These are phyloP conservation scores for Alviniconcha strummeri DNA, from an alignment of 2,888 invertebrate genomes.

Conservation along the genomic window DNA sequence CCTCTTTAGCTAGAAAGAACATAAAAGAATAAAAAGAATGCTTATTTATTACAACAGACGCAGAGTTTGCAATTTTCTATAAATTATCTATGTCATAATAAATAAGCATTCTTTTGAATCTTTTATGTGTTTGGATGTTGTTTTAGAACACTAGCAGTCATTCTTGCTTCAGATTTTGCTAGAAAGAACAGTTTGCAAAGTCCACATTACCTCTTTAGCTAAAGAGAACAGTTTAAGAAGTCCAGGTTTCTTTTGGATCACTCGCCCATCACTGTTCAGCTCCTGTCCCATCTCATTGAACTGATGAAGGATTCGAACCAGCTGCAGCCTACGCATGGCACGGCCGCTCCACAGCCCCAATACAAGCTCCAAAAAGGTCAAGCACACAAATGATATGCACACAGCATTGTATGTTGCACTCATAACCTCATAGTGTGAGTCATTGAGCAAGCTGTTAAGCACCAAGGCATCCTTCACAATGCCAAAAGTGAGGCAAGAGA, in stretches of 20 bases:
- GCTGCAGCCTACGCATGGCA: constrained; percentile 58
- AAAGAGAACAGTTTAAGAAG: constrained; percentile 58
- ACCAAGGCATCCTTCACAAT: constrained; percentile 55
- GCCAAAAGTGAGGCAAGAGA: constrained; percentile 5
- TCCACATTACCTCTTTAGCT: constrained; percentile 63
- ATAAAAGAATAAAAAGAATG: too few relatives aligned
- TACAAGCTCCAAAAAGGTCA: constrained; percentile 58
- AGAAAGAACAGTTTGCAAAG: too few relatives aligned
- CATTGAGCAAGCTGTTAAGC: constrained; percentile 53
- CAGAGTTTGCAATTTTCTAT: too few relatives aligned
- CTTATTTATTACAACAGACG: too few relatives aligned
- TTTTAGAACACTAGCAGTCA: too few relatives aligned
- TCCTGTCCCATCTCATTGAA: constrained; percentile 63
- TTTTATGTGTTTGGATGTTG: too few relatives aligned
- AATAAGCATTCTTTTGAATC: too few relatives aligned
- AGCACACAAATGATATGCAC: constrained; percentile 56
- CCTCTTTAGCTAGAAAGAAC: too few relatives aligned
- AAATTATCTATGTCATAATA: too few relatives aligned
- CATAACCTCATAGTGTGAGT: constrained; percentile 53
- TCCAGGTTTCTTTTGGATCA: constrained; percentile 54
- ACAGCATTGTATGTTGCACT: constrained; percentile 63
- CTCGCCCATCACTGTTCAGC: constrained; percentile 65
- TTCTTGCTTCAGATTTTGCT: too few relatives aligned
- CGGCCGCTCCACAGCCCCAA: constrained; percentile 50
- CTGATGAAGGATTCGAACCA: constrained; percentile 54